Evolutionary conservation across 2,797 vertebrate genomes (phyloP).

Genomic region (Gymnoscopelus microlampas): DNA sequence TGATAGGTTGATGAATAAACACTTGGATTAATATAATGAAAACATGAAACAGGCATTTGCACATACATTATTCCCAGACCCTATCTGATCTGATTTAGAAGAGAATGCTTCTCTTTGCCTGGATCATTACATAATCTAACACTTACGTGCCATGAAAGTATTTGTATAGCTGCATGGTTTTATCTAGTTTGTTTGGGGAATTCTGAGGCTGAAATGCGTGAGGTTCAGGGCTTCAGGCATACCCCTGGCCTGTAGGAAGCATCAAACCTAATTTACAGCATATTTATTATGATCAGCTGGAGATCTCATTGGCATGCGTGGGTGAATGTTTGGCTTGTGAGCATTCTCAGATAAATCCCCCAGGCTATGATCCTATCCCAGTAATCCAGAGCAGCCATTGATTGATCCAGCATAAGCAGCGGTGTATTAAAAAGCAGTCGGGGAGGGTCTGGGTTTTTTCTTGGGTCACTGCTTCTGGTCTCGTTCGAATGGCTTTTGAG

Average conservation of each 20-base stretch:
- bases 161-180: background rate
- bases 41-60: background rate
- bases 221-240: background rate
- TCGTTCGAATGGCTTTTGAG: constrained; percentile 43
- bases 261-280: constrained; percentile 1
- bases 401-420: constrained; percentile 55
- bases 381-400: constrained; percentile 42
- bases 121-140: background rate
- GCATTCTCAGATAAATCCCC: constrained; percentile 15
- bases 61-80: background rate
- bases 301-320: constrained; percentile 28
- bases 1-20: no score
- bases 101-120: background rate
- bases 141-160: background rate
- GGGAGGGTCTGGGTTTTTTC: constrained; percentile 48
- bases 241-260: background rate
- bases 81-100: background rate
- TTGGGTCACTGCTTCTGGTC: constrained; percentile 44
- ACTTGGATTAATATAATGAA: background rate
- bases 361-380: constrained; percentile 33
- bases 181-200: background rate
- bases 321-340: constrained; percentile 3
- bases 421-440: constrained; percentile 40
- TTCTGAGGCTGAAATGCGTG: background rate
- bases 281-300: constrained; percentile 28